A percentile compares a stretch with the other conserved stretches of the same genome.
These are phyloP conservation scores for Calosoma granatense DNA, from an alignment of 1,140 invertebrate genomes.

Conservation along the genomic window DNA sequence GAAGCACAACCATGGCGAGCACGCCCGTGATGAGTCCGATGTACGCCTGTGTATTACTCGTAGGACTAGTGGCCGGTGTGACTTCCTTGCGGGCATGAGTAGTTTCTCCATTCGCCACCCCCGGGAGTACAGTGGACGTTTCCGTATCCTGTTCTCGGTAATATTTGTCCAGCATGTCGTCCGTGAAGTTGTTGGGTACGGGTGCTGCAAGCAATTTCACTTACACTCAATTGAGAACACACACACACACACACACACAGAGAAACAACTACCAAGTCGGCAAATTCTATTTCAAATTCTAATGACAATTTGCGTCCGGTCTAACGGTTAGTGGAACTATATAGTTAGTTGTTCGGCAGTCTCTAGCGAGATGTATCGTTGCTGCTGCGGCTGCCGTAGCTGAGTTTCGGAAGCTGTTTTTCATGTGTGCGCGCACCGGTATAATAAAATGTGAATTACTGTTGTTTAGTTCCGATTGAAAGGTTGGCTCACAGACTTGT, in stretches of 20 bases:
- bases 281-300: background rate
- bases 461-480: too few species aligned
- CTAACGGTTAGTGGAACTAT: background rate
- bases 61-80: conserved; percentile 53
- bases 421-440: too few species aligned
- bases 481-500: too few species aligned
- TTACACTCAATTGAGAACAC: too few species aligned
- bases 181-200: conserved; percentile 37
- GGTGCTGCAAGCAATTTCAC: conserved; percentile 32
- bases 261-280: too few species aligned
- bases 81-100: conserved; percentile 37
- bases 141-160: conserved; percentile 30
- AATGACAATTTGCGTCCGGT: background rate
- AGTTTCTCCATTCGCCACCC: conserved; percentile 24
- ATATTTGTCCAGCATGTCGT: conserved; percentile 36
- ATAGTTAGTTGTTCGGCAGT: too few species aligned
- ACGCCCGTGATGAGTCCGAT: conserved; percentile 72
- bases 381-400: too few species aligned
- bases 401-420: too few species aligned
- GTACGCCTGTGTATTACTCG: conserved; percentile 54
- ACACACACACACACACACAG: too few species aligned
- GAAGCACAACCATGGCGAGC: conserved; percentile 57
- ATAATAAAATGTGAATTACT: too few species aligned
- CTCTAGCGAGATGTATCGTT: too few species aligned
- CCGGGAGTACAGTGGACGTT: conserved; percentile 27